Evolutionary conservation across 2,113 vertebrate genomes (phyloP).

Genomic region (Chlamydotis undulata): DNA sequence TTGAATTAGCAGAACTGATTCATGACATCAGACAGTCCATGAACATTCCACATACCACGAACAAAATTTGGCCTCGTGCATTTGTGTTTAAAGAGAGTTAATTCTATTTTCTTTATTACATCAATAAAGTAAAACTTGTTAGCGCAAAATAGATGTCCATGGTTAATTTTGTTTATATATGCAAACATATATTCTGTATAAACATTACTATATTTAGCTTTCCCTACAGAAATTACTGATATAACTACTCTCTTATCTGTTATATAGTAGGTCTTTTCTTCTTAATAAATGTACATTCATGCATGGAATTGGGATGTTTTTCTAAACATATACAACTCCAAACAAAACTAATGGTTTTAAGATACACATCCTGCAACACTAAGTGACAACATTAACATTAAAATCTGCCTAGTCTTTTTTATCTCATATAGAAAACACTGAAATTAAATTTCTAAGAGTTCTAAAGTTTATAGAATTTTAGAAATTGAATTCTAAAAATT

Average conservation of each 20-base stretch:
- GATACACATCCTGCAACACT: not conserved
- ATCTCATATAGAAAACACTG: not conserved
- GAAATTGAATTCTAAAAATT: no score
- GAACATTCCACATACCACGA: not conserved
- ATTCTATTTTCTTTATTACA: not conserved
- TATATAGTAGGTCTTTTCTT: not conserved
- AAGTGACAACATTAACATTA: not conserved
- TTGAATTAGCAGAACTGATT: slow-evolving; percentile 10
- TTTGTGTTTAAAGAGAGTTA: not conserved
- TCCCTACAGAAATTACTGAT: not conserved
- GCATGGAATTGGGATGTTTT: not conserved
- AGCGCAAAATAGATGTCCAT: not conserved
- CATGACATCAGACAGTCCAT: not conserved
- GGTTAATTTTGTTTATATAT: not conserved
- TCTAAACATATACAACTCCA: not conserved
- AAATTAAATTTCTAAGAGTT: not conserved
- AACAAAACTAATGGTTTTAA: not conserved
- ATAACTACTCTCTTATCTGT: not conserved
- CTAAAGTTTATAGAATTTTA: no score
- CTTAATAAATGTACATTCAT: not conserved
- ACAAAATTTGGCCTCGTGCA: not conserved
- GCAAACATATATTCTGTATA: not conserved
- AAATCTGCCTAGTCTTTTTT: not conserved
- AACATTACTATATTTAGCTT: not conserved
- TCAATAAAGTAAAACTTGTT: not conserved